Conservation (phyloP, 2,888 invertebrate genomes). For the Cryptocheilus praepositus region DNA sequence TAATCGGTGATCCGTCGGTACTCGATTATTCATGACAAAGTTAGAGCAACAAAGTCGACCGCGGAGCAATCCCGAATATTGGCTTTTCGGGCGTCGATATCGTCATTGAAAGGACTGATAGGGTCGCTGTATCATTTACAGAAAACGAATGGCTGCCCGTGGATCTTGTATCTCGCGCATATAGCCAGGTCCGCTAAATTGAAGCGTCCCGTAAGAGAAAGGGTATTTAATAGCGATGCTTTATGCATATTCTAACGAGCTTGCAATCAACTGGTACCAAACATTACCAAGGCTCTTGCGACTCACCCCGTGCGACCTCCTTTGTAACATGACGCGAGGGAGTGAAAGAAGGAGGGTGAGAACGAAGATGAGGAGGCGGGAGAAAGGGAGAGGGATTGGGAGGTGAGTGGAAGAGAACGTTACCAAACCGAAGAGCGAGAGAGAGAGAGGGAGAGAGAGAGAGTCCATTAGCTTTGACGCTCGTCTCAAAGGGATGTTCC, state of each 20-base stretch:
- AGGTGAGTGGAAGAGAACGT: slow-evolving; percentile 12
- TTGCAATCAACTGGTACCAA: slow-evolving; percentile 61
- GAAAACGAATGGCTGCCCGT: too few relatives aligned
- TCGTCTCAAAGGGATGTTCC: slow-evolving; percentile 69
- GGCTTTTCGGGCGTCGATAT: too few relatives aligned
- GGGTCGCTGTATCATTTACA: too few relatives aligned
- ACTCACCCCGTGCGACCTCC: slow-evolving; percentile 37
- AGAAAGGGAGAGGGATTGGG: slow-evolving; percentile 11
- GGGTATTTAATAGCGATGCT: slow-evolving; percentile 54
- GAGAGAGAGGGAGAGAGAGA: slow-evolving; percentile 48
- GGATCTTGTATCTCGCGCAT: too few relatives aligned
- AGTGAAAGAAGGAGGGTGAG: background rate
- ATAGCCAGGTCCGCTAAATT: slow-evolving; percentile 34
- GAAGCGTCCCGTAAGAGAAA: slow-evolving; percentile 35
- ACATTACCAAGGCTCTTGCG: slow-evolving; percentile 50
- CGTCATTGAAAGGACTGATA: too few relatives aligned
- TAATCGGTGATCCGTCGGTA: too few relatives aligned
- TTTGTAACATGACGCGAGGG: slow-evolving; percentile 34
- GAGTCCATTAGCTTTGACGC: slow-evolving; percentile 72
- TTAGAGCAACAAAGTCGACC: too few relatives aligned
- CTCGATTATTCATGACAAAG: too few relatives aligned
- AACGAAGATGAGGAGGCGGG: slow-evolving; percentile 2
- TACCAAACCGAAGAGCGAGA: slow-evolving; percentile 10
- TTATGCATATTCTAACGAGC: slow-evolving; percentile 62
- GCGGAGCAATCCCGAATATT: too few relatives aligned